A percentile compares a stretch with the other conserved stretches of the same genome.
phyloP scores from a whole-genome alignment of 2,888 invertebrate species.

The Leucoptera coffeella region DNA sequence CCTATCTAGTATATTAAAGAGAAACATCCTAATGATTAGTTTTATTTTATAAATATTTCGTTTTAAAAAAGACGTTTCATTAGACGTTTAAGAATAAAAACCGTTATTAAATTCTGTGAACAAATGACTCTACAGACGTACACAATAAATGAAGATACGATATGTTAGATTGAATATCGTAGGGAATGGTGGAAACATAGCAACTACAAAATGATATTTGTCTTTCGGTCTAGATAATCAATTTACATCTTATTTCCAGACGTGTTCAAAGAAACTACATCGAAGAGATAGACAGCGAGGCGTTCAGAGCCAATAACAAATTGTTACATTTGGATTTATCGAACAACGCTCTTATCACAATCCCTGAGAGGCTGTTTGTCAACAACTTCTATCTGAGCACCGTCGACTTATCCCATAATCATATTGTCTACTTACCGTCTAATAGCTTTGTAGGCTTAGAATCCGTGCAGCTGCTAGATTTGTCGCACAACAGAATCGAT shows the following conservation, averaged over 20 bases:
- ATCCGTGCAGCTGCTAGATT: conserved; percentile 61
- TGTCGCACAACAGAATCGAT: conserved; percentile 61
- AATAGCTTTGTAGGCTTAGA: conserved; percentile 51
- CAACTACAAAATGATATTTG: no score
- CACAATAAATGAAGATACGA: no score
- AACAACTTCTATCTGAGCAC: conserved; percentile 54
- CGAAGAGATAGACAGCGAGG: conserved; percentile 52
- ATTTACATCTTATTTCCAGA: conserved; percentile 45
- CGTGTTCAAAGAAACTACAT: conserved; percentile 60
- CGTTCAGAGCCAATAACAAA: conserved; percentile 54
- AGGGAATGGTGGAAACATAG: no score
- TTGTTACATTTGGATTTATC: conserved; percentile 64
- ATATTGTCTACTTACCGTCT: conserved; percentile 50
- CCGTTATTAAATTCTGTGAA: no score
- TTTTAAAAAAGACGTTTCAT: no score
- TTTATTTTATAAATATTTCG: no score
- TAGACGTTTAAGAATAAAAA: no score
- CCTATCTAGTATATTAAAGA: no score
- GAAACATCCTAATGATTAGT: no score
- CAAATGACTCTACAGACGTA: no score
- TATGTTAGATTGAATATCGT: no score
- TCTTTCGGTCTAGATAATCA: no score
- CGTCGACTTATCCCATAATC: conserved; percentile 63
- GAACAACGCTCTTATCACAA: conserved; percentile 53
- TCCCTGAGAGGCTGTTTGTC: conserved; percentile 54